Percentiles rank a stretch among this genome's conserved stretches.
These are phyloP conservation scores for Acromyrmex echinatior DNA, from an alignment of 1,140 invertebrate genomes.

Conservation along the genomic window DNA sequence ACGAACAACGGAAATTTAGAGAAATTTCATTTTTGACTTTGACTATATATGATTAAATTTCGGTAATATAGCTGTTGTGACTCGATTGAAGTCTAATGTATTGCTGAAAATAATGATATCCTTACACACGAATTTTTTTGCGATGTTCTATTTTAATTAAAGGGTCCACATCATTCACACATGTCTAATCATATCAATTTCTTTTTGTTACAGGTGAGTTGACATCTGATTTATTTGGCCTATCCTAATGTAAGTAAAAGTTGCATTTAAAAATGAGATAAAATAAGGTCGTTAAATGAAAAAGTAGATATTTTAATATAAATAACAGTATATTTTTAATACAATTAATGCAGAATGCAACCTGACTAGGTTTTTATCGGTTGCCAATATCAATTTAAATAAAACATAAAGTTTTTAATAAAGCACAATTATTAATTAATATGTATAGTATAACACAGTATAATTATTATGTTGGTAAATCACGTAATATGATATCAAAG, in stretches of 20 bases:
- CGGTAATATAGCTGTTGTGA: not conserved
- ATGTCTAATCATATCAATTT: constrained; percentile 30
- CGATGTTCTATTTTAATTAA: not conserved
- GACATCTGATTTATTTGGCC: not conserved
- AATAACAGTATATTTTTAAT: no score
- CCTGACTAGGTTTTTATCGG: no score
- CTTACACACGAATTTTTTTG: not conserved
- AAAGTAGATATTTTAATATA: no score
- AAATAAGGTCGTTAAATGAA: no score
- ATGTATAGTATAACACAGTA: no score
- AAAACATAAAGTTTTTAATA: no score
- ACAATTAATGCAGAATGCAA: no score
- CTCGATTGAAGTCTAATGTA: not conserved
- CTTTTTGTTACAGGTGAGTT: constrained; percentile 84
- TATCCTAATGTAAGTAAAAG: constrained; percentile 13
- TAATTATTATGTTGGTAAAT: no score
- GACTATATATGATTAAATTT: not conserved
- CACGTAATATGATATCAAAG: no score
- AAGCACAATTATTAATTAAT: no score
- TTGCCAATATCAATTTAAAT: no score
- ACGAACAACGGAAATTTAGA: not conserved
- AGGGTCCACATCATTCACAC: not conserved
- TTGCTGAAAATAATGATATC: not conserved
- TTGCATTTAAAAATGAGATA: not conserved
- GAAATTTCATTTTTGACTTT: not conserved